These are phyloP conservation scores for Anthophora plumipes DNA, from an alignment of 2,888 invertebrate genomes.

Conservation along the genomic window DNA sequence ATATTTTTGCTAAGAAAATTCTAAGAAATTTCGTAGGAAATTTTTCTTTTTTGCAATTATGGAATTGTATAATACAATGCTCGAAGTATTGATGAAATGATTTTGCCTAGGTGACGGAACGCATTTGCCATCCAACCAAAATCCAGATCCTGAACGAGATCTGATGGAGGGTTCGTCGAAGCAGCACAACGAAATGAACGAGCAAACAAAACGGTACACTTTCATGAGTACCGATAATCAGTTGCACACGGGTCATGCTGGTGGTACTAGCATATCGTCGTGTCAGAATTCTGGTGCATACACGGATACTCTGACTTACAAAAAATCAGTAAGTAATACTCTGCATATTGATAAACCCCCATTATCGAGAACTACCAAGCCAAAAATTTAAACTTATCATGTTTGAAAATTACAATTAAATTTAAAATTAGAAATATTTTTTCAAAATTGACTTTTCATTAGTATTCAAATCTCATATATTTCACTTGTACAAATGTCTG, in stretches of 20 bases:
- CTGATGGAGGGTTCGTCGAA: conserved; percentile 82
- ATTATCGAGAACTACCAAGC: too few relatives aligned
- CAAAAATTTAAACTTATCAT: too few relatives aligned
- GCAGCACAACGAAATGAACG: conserved; percentile 81
- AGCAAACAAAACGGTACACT: conserved; percentile 82
- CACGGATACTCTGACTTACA: conserved; percentile 83
- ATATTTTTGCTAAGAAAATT: too few relatives aligned
- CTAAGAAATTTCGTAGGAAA: too few relatives aligned
- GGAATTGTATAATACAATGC: background rate
- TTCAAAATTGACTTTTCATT: background rate
- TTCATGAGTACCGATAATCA: conserved; percentile 83
- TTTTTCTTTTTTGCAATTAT: background rate
- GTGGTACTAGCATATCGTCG: conserved; percentile 81
- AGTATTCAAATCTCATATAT: too few relatives aligned
- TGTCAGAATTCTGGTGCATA: conserved; percentile 82
- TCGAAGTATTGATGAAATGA: conserved; percentile 7
- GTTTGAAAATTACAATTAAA: background rate
- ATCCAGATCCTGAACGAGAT: conserved; percentile 82
- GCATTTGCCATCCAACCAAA: conserved; percentile 81
- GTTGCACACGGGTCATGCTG: conserved; percentile 80
- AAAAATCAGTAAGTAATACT: conserved; percentile 75
- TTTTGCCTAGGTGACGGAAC: conserved; percentile 78
- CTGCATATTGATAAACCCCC: background rate
- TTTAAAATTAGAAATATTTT: background rate
- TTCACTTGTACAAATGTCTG: too few relatives aligned